These are phyloP conservation scores for Erebia palarica DNA, from an alignment of 2,888 invertebrate species.

Conservation along the genomic window DNA sequence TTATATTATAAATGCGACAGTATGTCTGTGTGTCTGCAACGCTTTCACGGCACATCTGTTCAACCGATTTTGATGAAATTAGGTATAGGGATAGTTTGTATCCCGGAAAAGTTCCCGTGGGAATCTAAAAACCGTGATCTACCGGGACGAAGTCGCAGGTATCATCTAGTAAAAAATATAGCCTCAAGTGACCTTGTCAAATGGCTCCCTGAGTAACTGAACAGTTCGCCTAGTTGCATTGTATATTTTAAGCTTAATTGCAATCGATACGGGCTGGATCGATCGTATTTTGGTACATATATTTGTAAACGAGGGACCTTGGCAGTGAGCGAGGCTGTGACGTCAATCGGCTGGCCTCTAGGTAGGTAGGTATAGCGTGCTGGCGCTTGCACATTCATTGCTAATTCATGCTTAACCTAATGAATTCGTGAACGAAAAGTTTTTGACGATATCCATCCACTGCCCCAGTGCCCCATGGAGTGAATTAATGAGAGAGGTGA, in stretches of 20 bases:
- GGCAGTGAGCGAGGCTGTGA: constrained; percentile 65
- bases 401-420: neutral
- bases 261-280: constrained; percentile 51
- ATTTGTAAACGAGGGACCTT: constrained; percentile 59
- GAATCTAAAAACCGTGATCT: too few species aligned
- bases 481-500: too few species aligned
- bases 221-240: neutral
- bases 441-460: neutral
- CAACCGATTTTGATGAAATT: too few species aligned
- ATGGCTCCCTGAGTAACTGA: neutral
- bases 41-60: too few species aligned
- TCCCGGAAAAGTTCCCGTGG: too few species aligned
- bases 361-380: neutral
- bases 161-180: too few species aligned
- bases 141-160: too few species aligned
- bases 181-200: neutral
- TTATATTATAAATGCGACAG: too few species aligned
- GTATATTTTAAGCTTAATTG: neutral
- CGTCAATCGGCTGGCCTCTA: constrained; percentile 50
- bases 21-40: too few species aligned
- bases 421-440: neutral
- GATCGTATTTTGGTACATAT: constrained; percentile 44
- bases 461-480: neutral
- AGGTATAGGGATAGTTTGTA: too few species aligned
- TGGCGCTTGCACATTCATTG: constrained; percentile 12